Evolutionary conservation across 2,113 vertebrate genomes (phyloP), one percentile per base, ranked within the genome.

Genomic region (Malurus melanocephalus): DNA sequence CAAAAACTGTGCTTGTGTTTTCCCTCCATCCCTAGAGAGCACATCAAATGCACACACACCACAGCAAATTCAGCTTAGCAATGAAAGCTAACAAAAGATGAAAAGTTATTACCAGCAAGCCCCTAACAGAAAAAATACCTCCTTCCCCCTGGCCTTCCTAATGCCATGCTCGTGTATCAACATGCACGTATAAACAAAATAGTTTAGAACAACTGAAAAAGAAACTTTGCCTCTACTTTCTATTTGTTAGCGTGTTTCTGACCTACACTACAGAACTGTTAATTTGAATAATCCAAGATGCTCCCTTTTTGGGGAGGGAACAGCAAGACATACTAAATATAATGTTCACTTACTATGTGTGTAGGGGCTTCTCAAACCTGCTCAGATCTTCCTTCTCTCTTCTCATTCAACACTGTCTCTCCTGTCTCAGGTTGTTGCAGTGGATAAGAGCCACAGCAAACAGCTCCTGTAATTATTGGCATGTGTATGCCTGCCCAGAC

Each of bases 331-430:
- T 74, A 53, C 35, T 91, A 88, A 94, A 94, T 74, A 73, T 55
- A 71, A 40, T 33, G 53, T 65, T 73, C 21, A n/a, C 33, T 83
- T 80, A 67, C 16, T 30, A 57, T 51, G 32, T 80, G 55, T 3
- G 6, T 32, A 64, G 80, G 28, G 51, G 32, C 45, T 92, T 74
- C 69, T 94, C 55, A 76, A 72, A 78, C 33, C 65, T 52, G 67
- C 57, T 84, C 69, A 84, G 55, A 86, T 88, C 68, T 80, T 87
- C 38, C 38, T 94, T 93, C 76, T 85, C 56, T 52, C 24, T 85
- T 87, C 67, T 89, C 48, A 53, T 84, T 76, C 89, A 80, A 80
- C 59, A 57, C 24, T n/a, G 15, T 43, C 28, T 72, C 62, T 68
- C 56, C 51, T 42, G 33, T 40, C 55, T 90, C 51, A 65, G 51